These are phyloP conservation scores for Doryteuthis pealeii DNA, from an alignment of 1,140 invertebrate species.

Conservation along the genomic window DNA sequence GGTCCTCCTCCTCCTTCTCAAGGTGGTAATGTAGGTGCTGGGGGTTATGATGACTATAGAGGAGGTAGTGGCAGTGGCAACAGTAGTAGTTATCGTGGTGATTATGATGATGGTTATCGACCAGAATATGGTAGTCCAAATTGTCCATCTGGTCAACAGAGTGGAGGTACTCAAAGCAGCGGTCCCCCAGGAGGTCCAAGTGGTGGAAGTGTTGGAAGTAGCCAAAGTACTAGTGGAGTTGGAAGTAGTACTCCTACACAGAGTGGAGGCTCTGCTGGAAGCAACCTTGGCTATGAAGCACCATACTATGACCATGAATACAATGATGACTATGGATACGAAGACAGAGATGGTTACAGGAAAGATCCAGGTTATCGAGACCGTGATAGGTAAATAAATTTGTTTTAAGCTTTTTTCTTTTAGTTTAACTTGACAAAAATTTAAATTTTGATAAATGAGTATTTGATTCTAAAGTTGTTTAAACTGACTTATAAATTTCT, in stretches of 20 bases:
- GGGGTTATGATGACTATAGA: not conserved
- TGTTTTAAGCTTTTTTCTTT: not conserved
- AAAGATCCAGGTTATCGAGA: conserved; percentile 19
- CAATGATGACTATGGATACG: conserved; percentile 22
- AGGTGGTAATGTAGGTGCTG: not conserved
- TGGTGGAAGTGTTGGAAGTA: not conserved
- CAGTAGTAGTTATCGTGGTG: not conserved
- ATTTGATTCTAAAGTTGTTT: not conserved
- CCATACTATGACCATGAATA: conserved; percentile 3
- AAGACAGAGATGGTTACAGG: conserved; percentile 20
- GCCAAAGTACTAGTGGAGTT: not conserved
- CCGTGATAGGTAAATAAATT: conserved; percentile 23
- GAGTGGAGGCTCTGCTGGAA: not conserved
- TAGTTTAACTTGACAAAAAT: not conserved
- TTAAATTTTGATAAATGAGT: not conserved
- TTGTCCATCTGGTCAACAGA: not conserved
- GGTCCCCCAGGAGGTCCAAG: not conserved
- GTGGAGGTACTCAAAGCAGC: not conserved
- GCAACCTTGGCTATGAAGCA: not conserved
- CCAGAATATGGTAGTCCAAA: not conserved
- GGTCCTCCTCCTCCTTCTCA: not conserved
- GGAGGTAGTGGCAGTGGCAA: not conserved
- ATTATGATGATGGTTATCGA: not conserved
- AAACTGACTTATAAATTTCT: too few relatives aligned
- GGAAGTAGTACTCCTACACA: not conserved